phyloP scores from a whole-genome alignment of 30 jellyfish, hydroid and myxozoan species.

The Haliclystus octoradiatus region DNA sequence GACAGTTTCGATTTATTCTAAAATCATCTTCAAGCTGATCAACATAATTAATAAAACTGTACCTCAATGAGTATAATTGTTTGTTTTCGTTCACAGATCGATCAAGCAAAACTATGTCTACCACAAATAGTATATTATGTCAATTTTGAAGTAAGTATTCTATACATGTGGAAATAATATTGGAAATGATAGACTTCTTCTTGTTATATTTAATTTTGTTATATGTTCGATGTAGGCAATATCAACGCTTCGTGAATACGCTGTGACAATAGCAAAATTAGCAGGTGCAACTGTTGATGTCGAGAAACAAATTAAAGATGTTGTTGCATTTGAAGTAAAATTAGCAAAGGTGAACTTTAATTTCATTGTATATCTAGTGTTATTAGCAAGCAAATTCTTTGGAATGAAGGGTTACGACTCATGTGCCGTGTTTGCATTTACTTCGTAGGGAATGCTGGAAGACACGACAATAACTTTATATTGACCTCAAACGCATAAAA shows the following conservation, averaged over 20 bases:
- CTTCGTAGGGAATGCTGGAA: no score
- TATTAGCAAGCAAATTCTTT: no score
- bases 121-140: slow-evolving; percentile 86
- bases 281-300: slow-evolving; percentile 42
- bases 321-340: slow-evolving; percentile 43
- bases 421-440: no score
- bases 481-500: no score
- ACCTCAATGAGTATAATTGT: no score
- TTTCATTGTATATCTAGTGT: no score
- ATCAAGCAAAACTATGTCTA: slow-evolving; percentile 82
- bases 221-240: slow-evolving; percentile 40
- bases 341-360: slow-evolving; percentile 50
- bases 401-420: no score
- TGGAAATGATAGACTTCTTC: no score
- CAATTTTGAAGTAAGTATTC: slow-evolving; percentile 43
- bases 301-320: slow-evolving; percentile 48
- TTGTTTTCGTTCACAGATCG: slow-evolving; percentile 39
- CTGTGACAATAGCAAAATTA: slow-evolving; percentile 45
- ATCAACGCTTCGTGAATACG: slow-evolving; percentile 35
- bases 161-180: neutral
- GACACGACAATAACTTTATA: no score
- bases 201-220: neutral
- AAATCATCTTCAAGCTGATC: no score
- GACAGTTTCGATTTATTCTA: no score
- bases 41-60: no score